Evolutionary conservation across 2,113 vertebrate species (phyloP).

Genomic region (Passerina amoena): DNA sequence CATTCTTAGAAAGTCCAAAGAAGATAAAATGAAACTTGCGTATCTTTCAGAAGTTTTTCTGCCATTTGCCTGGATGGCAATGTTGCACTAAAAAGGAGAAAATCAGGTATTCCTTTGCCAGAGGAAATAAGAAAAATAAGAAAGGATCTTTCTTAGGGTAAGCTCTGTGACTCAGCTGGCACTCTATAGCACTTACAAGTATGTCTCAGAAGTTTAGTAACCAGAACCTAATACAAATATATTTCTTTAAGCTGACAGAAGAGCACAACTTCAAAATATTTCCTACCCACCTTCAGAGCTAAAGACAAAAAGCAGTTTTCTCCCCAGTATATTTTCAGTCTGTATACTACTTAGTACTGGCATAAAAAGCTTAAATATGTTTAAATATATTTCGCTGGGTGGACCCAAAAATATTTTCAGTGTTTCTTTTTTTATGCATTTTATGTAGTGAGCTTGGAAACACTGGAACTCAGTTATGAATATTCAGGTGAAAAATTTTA

Average conservation of each 20-base stretch:
- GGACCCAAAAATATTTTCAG: not conserved
- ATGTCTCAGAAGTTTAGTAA: not conserved
- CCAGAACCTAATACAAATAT: not conserved
- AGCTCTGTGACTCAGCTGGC: not conserved
- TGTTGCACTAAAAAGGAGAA: not conserved
- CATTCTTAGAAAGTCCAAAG: not conserved
- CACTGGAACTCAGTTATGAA: not conserved
- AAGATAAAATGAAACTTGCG: not conserved
- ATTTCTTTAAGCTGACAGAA: not conserved
- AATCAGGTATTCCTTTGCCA: conserved; percentile 23
- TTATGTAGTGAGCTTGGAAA: not conserved
- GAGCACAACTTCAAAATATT: not conserved
- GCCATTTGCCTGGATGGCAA: not conserved
- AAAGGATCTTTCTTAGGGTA: not conserved
- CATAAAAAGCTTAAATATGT: not conserved
- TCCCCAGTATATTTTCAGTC: not conserved
- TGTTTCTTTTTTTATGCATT: not conserved
- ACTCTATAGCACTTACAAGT: not conserved
- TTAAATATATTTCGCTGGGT: not conserved
- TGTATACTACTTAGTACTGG: not conserved
- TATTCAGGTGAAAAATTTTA: not conserved
- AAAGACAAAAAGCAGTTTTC: not conserved
- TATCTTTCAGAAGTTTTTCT: conserved; percentile 10
- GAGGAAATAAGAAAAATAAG: conserved; percentile 2
- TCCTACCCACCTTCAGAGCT: not conserved